Base-by-base conservation (phyloP, 2,888 invertebrate genomes). In the Steromphala cineraria region DNA sequence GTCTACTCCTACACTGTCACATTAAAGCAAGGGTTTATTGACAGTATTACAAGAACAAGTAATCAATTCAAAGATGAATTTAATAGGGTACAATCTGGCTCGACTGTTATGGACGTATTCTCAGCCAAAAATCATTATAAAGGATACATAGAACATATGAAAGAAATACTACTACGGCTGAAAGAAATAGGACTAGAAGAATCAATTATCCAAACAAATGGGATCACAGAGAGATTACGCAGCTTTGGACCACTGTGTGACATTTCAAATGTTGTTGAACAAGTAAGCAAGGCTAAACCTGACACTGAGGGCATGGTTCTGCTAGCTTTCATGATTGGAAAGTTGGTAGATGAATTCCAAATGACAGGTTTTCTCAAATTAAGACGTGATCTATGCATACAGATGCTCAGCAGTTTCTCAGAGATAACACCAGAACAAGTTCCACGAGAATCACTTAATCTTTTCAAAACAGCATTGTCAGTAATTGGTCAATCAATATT, bases 101-200 rank as follows among this genome's bases (percentile, higher is more conserved):
- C 71, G 0, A n/a, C n/a, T 17, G 15, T 36, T 8, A 28, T n/a
- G 36, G 71, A 71, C n/a, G 36, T 71, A 1, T 71, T n/a, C 7
- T 13, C 0, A n/a, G 17, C 2, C 17, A 17, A 5, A 15, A n/a
- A 40, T n/a, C 4, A n/a, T 71, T 1, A 13, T 8, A 40, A 0
- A n/a, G 71, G 71, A 3, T 71, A 71, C 40, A 71, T 71, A 13
- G 71, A 71, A 40, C 71, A 71, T 19, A n/a, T 71, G 19, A n/a
- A 2, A 8, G 71, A 15, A 17, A 31, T 71, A 17, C 15, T 71
- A 2, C 2, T n/a, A 1, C 10, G 71, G 19, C 36, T 13, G 10
- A 36, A 10, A 1, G 19, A 19, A 17, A 36, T 19, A 36, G 40
- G 40, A n/a, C 8, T 71, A 24, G 15, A 36, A 2, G 40, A 40